Base-by-base conservation (phyloP, 2,888 invertebrate species). In the Polydrusus tereticollis region DNA sequence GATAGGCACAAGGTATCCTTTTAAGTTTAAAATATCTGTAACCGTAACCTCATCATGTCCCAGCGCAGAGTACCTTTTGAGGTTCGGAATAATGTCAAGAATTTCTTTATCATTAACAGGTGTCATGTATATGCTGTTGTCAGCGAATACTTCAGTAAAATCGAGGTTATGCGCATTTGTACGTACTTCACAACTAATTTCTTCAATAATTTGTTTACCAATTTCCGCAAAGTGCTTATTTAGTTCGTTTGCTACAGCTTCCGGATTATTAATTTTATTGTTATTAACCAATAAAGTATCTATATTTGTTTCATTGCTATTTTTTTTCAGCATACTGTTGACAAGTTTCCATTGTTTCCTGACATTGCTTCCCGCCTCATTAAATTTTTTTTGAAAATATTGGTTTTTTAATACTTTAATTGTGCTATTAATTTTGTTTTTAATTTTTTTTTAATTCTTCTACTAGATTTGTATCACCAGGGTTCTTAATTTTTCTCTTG, bases 261-360 rank as follows among this genome's bases (percentile, higher is more conserved):
- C 8, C 10, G 43, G 60, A 16, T 41, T 18, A 7, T 16, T 60
- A 1, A 58, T 18, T 2, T 5, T 12, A 2, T 6, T 41, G 7
- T 58, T 58, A 8, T 58, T 21, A 3, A 21, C 26, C 3, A 8
- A 16, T 2, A 60, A 23, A 16, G 3, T 23, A 4, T 60, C 26
- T 26, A 60, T 43, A 2, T 43, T 41, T 18, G 60, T 60, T 77
- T 81, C 52, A 65, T 2, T 14, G 14, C 5, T 38, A 14, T n/a
- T 38, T 5, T 14, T 2, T 14, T 14, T 38, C 14, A 38, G 1
- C 38, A 38, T 38, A 14, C 14, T 14, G 14, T 38, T 38, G n/a
- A 38, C 14, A n/a, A 38, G 38, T 38, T 38, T 38, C 38, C 38
- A 38, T 38, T 38, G 38, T 14, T 38, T 38, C 14, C 5, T 38